A percentile compares a stretch with the other conserved stretches of the same genome.
Evolutionary conservation across 1,140 invertebrate species (phyloP).

Genomic region (Sipha flava): DNA sequence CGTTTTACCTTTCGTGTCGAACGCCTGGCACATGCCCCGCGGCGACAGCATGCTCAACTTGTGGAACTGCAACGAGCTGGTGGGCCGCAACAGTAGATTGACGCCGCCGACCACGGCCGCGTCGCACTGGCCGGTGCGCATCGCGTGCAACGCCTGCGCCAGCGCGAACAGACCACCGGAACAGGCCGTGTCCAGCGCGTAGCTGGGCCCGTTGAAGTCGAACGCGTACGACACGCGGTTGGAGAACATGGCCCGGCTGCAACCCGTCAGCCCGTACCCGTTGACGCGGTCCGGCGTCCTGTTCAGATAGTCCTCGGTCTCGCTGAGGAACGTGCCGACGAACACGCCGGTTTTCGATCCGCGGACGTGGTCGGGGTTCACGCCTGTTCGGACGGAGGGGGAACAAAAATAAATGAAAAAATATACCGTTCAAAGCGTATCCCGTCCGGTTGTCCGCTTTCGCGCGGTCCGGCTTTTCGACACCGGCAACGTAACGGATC

Average conservation of each 20-base stretch:
- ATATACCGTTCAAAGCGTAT: too few species aligned
- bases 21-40: slow-evolving; percentile 82
- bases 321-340: slow-evolving; percentile 76
- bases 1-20: slow-evolving; percentile 66
- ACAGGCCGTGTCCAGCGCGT: slow-evolving; percentile 89
- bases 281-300: slow-evolving; percentile 65
- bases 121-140: slow-evolving; percentile 79
- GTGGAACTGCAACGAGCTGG: slow-evolving; percentile 82
- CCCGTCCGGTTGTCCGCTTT: too few species aligned
- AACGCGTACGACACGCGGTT: slow-evolving; percentile 93
- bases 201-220: slow-evolving; percentile 86
- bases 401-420: too few species aligned
- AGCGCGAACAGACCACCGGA: slow-evolving; percentile 85
- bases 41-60: slow-evolving; percentile 80
- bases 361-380: slow-evolving; percentile 69
- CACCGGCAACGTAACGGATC: too few species aligned
- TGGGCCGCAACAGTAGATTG: slow-evolving; percentile 71
- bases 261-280: slow-evolving; percentile 88
- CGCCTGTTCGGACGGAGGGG: too few species aligned
- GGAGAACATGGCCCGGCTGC: slow-evolving; percentile 87
- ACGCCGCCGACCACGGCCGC: slow-evolving; percentile 83
- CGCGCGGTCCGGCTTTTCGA: too few species aligned
- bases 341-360: slow-evolving; percentile 85
- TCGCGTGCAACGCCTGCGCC: slow-evolving; percentile 73
- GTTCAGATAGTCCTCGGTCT: slow-evolving; percentile 76